A percentile compares a stretch with the other conserved stretches of the same genome.
phyloP scores from a whole-genome alignment of 2,113 vertebrate genomes.

The Eubucco bourcierii region DNA sequence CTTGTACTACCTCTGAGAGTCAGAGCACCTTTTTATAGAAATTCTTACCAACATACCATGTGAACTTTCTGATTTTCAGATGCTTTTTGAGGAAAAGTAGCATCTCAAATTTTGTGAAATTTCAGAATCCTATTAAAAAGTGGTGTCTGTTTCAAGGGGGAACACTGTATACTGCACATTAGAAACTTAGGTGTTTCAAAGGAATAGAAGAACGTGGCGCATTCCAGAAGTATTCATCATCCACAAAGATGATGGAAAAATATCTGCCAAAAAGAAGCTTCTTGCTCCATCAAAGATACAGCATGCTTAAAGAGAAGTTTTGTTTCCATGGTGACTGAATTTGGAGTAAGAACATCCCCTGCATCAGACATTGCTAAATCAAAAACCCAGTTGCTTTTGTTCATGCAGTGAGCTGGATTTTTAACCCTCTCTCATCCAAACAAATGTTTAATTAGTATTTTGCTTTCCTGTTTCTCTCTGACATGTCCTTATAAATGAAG shows the following conservation, averaged over 20 bases:
- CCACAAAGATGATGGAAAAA: slow-evolving; percentile 41
- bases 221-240: slow-evolving; percentile 27
- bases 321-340: slow-evolving; percentile 71
- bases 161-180: background rate
- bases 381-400: slow-evolving; percentile 55
- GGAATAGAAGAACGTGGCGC: background rate
- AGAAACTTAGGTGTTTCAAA: slow-evolving; percentile 11
- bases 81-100: background rate
- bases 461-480: background rate
- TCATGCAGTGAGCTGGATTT: background rate
- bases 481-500: background rate
- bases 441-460: background rate
- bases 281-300: slow-evolving; percentile 29
- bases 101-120: background rate
- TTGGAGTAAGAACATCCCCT: slow-evolving; percentile 58
- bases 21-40: slow-evolving; percentile 45
- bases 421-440: slow-evolving; percentile 37
- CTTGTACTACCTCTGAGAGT: slow-evolving; percentile 17
- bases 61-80: slow-evolving; percentile 15
- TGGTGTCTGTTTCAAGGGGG: background rate
- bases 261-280: slow-evolving; percentile 46
- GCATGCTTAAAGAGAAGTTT: slow-evolving; percentile 51
- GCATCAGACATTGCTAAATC: slow-evolving; percentile 48
- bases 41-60: background rate
- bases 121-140: slow-evolving; percentile 6